Base-by-base conservation (phyloP, 1,140 invertebrate genomes). In the Maconellicoccus hirsutus region DNA sequence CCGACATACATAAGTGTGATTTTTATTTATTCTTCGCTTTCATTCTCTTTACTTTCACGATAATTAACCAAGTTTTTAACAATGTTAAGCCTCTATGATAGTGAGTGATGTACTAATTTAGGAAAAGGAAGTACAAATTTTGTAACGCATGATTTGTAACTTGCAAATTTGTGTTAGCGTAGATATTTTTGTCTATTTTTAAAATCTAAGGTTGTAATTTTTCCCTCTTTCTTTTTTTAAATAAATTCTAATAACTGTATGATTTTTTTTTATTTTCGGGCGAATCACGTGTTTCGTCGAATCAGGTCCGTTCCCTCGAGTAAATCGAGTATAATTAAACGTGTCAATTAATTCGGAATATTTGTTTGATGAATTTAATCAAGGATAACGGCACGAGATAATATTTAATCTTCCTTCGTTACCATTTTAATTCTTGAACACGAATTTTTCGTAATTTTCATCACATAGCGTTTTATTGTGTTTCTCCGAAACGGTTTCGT, bases 51-150 rank as follows among this genome's bases (percentile, higher is more conserved):
- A 6, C 4, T 33, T 33, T 52, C n/a, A 52, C 10, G 12, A 52
- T 19, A 52, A 52, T 52, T 52, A 52, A 52, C 42, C 42, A 52
- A 33, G 42, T 52, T 52, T 19, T 3, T 52, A 52, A 52, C 42
- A 19, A 33, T 52, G n/a, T 52, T 52, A 52, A 52, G 42, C 12
- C 42, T 33, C 29, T 16, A 52, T 16, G 10, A 52, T 52, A 52
- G 42, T 52, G 42, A 52, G 42, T 52, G 42, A 52, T 52, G 42
- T 52, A 52, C 42, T 52, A 52, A 52, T 52, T 52, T 52, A 52
- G 42, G 42, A 52, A 52, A 52, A 52, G 42, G 42, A 52, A 52
- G 42, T 52, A 52, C 42, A 52, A 52, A 52, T 52, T 52, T 52
- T 52, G 42, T 52, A 52, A 52, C 42, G 42, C 42, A 14, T 52